Evolutionary conservation across 2,888 invertebrate genomes (phyloP).

Genomic region (Tipula vernalis): DNA sequence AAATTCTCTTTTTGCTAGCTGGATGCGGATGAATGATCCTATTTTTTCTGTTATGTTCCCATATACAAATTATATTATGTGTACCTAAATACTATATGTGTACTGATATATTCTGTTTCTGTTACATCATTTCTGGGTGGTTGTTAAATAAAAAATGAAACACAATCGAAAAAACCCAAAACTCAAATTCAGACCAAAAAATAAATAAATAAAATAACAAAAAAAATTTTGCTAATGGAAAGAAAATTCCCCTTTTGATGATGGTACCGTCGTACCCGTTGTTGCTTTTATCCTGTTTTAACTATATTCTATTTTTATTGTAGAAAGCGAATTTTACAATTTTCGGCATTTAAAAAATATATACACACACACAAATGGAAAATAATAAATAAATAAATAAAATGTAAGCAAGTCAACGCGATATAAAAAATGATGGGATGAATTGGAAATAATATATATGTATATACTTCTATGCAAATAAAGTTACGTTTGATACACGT

Average conservation of each 20-base stretch:
- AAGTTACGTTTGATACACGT: background rate
- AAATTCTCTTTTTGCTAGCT: background rate
- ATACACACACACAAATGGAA: background rate
- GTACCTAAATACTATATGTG: background rate
- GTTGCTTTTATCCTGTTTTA: background rate
- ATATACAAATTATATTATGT: background rate
- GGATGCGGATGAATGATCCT: background rate
- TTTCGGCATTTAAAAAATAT: background rate
- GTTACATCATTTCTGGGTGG: background rate
- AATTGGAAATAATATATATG: background rate
- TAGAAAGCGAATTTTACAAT: background rate
- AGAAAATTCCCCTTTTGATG: background rate
- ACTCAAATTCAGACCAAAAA: background rate
- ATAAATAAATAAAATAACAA: background rate
- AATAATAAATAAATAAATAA: conserved; percentile 4
- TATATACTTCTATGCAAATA: background rate
- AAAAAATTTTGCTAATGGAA: background rate
- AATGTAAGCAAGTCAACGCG: background rate
- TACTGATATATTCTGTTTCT: background rate
- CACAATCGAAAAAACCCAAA: background rate
- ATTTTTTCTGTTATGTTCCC: background rate
- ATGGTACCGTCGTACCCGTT: background rate
- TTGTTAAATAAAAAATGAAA: background rate
- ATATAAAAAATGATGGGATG: background rate
- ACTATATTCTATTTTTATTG: background rate